Percentiles rank a stretch among this genome's conserved stretches.
phyloP scores from a whole-genome alignment of 2,888 invertebrate species.

The Conomelus anceps region DNA sequence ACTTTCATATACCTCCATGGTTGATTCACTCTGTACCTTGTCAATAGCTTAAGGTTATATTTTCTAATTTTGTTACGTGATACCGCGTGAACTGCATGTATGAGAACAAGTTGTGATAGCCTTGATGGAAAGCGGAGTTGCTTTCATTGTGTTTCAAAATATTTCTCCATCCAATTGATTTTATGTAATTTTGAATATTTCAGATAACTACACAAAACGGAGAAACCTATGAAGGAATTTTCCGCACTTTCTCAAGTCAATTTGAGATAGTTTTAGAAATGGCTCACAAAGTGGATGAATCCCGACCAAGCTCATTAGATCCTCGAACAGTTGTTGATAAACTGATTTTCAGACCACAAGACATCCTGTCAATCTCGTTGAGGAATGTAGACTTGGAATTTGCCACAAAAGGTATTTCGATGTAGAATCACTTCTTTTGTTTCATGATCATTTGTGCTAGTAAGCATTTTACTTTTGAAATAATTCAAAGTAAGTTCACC shows the following conservation, averaged over 20 bases:
- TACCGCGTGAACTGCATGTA: too few species aligned
- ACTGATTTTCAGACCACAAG: slow-evolving; percentile 74
- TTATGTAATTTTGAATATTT: slow-evolving; percentile 21
- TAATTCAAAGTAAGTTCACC: not conserved
- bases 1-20: too few species aligned
- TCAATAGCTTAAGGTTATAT: too few species aligned
- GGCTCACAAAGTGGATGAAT: slow-evolving; percentile 67
- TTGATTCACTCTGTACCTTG: too few species aligned
- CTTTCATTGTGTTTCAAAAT: too few species aligned
- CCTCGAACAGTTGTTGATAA: slow-evolving; percentile 68
- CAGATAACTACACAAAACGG: slow-evolving; percentile 74
- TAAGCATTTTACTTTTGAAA: not conserved
- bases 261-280: slow-evolving; percentile 85
- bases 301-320: slow-evolving; percentile 54
- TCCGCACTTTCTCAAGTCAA: slow-evolving; percentile 80
- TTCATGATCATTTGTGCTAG: not conserved
- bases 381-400: slow-evolving; percentile 83
- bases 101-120: too few species aligned
- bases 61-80: too few species aligned
- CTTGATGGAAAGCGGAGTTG: too few species aligned
- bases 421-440: not conserved
- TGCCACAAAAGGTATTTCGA: slow-evolving; percentile 63
- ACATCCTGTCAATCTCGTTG: slow-evolving; percentile 76
- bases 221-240: slow-evolving; percentile 79
- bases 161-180: not conserved